Conservation (phyloP, 2,888 invertebrate species). For the Drosophila stalkeri region DNA sequence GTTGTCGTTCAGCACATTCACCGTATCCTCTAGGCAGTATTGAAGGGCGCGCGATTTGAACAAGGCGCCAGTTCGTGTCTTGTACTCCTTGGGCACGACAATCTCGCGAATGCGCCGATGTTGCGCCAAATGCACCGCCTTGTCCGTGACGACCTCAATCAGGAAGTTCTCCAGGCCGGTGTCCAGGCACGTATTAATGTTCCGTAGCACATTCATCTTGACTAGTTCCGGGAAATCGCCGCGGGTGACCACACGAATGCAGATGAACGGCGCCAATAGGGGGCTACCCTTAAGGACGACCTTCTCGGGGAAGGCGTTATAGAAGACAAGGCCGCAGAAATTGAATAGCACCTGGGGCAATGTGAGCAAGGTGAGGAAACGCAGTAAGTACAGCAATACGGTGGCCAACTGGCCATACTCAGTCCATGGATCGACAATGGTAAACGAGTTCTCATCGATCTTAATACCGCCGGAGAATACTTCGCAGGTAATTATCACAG, state of each 20-base stretch:
- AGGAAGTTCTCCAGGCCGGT: constrained; percentile 97
- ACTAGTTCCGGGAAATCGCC: constrained; percentile 97
- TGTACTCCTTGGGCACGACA: constrained; percentile 94
- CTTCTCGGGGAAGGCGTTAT: constrained; percentile 97
- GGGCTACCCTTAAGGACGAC: constrained; percentile 95
- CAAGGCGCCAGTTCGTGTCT: constrained; percentile 95
- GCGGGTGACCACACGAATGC: constrained; percentile 96
- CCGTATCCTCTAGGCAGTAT: constrained; percentile 96
- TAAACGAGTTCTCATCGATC: constrained; percentile 86
- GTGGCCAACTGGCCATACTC: constrained; percentile 92
- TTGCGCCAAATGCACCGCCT: constrained; percentile 90
- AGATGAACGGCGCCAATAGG: constrained; percentile 96
- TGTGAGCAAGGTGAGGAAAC: constrained; percentile 93
- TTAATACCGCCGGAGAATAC: constrained; percentile 88
- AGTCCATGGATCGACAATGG: constrained; percentile 91
- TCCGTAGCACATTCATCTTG: constrained; percentile 93
- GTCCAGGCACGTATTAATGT: constrained; percentile 94
- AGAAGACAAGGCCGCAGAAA: constrained; percentile 93
- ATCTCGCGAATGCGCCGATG: constrained; percentile 94
- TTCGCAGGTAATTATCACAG: constrained; percentile 91
- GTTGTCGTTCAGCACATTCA: constrained; percentile 93
- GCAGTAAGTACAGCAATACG: constrained; percentile 90
- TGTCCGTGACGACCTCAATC: constrained; percentile 98
- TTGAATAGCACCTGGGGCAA: constrained; percentile 94
- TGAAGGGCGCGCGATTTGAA: constrained; percentile 98